Evolutionary conservation across 2,113 vertebrate species (phyloP).

Genomic region (Corythornis cristatus): DNA sequence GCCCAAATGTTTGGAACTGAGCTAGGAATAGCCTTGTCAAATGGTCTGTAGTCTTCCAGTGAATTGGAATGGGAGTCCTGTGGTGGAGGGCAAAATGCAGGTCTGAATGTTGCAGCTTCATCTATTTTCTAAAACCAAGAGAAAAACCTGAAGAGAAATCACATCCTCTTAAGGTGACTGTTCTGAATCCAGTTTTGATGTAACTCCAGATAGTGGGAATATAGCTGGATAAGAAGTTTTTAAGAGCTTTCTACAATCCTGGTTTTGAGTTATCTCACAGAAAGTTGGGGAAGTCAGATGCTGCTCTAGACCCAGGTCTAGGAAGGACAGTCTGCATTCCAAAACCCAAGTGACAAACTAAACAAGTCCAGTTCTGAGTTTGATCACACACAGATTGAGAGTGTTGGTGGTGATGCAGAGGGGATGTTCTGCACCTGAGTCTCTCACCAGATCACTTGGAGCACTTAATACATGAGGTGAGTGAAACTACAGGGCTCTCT

Average conservation of each 20-base stretch:
- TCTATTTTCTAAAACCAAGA: background rate
- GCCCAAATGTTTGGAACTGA: background rate
- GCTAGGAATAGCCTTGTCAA: background rate
- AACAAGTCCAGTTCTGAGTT: background rate
- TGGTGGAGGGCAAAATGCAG: background rate
- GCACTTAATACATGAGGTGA: background rate
- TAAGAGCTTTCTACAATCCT: background rate
- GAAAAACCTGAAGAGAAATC: background rate
- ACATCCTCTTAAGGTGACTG: background rate
- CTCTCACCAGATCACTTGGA: background rate
- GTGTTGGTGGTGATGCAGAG: background rate
- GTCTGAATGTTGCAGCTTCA: background rate
- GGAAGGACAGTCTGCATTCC: background rate
- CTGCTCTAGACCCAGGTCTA: background rate
- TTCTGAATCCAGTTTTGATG: background rate
- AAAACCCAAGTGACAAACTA: background rate
- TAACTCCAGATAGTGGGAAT: background rate
- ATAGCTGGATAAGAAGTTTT: background rate
- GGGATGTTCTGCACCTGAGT: background rate
- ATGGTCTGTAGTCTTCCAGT: background rate
- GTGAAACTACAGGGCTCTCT: background rate
- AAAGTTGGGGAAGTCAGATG: background rate
- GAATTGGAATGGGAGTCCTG: background rate
- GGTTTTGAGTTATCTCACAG: background rate
- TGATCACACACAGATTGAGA: background rate